Base-by-base conservation (phyloP, 2,113 vertebrate species). In the Montifringilla adamsi region DNA sequence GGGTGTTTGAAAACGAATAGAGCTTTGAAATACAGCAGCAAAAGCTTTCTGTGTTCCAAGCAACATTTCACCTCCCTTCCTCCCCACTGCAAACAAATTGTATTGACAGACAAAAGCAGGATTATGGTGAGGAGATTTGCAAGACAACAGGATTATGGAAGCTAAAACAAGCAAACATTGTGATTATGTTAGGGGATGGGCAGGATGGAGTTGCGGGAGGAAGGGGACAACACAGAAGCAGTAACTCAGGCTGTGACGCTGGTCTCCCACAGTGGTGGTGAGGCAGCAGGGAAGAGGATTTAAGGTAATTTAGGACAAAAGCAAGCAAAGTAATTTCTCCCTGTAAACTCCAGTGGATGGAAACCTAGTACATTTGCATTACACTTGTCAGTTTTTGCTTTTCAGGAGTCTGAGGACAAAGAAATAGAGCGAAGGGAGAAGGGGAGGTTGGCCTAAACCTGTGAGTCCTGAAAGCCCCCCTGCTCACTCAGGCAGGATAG, bases 61-160 rank as follows among this genome's bases (percentile, higher is more conserved):
- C 60, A 69, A 44, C 1, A 2, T 95, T 97, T 87, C 66, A 79
- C 85, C 47, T 95, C 84, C n/a, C 83, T 94, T 87, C 70, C 55
- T 97, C 84, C 60, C 89, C 52, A 58, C 33, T 70, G 84, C 94
- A 95, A 97, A 94, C 76, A 97, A 97, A 97, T 97, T 89, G 93
- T 89, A 46, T 94, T 97, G 95, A 96, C 92, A 97, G 95, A 96
- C 82, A 97, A 97, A 97, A 81, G 89, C 89, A 80, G 95, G 97
- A 96, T 97, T 97, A 96, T 95, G 87, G 77, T 78, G 88, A 97
- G 90, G 87, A 97, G 95, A 98, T 98, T 97, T 97, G 93, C 90
- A 95, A 97, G 74, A 97, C 95, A 96, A 92, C 69, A 81, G 94
- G 95, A 96, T 97, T 97, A 96, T 26, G 83, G 88, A 92, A 96